Base-by-base conservation (phyloP, 2,113 vertebrate species). In the Halcyon senegalensis region DNA sequence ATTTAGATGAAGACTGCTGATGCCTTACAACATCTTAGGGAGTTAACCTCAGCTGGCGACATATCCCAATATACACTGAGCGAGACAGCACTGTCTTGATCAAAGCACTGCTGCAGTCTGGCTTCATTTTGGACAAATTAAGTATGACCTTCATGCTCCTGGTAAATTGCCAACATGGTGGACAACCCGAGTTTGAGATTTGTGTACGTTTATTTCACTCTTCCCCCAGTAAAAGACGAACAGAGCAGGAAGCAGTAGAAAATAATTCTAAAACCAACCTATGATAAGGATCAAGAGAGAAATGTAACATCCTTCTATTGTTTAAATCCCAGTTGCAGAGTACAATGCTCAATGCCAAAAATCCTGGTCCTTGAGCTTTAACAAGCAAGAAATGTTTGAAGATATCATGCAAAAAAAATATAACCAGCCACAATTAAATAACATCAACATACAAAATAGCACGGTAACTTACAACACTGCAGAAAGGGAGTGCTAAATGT, bases 241-340 rank as follows among this genome's bases (percentile, higher is more conserved):
- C 50, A 85, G 55, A 85, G 79, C n/a, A 95, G 59, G 95, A 94
- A 95, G 66, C 58, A 72, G 95, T 72, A 94, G 80, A 84, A 96
- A 95, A 92, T 62, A 96, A 83, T 74, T 87, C 74, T 70, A 85
- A 84, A 96, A 18, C 43, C 70, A 91, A 84, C 21, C 41, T 73
- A 39, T 16, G 91, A 91, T 84, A 95, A 96, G 51, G 67, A 94
- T 96, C 87, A 70, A 75, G 69, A 87, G 35, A 87, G 70, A 95
- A 94, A 96, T n/a, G 8, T 89, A 90, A 94, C 96, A 94, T 94
- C 84, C 86, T 96, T 84, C 78, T 80, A 59, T 85, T 96, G 84
- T 95, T 85, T 83, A 78, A 96, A 87, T 77, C 79, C 69, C 74
- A 80, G 58, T 31, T 39, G 25, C 43, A 66, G 35, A 89, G 53